A percentile compares a stretch with the other conserved stretches of the same genome.
Conservation (phyloP, 2,888 invertebrate genomes). For the Conops quadrifasciatus region DNA sequence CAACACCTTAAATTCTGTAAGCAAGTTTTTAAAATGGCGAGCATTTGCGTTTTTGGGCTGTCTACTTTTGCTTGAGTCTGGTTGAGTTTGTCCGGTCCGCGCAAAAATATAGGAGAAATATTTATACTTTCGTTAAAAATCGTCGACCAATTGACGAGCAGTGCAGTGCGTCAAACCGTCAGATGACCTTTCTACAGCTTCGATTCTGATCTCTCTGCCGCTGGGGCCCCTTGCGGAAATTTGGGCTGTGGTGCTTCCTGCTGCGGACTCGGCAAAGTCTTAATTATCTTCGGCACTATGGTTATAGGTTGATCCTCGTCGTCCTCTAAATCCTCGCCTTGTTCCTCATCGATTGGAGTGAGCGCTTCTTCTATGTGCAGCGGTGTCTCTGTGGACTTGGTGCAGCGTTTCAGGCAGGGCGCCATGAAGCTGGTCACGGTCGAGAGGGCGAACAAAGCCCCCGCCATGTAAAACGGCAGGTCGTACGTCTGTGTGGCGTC, state of each 20-base stretch:
- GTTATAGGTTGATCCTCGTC: slow-evolving; percentile 80
- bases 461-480: slow-evolving; percentile 92
- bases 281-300: slow-evolving; percentile 80
- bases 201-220: slow-evolving; percentile 50
- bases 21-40: too few species aligned
- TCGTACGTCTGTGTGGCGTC: slow-evolving; percentile 87
- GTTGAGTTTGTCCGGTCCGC: too few species aligned
- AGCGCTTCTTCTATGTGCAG: slow-evolving; percentile 75
- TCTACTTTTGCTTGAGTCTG: too few species aligned
- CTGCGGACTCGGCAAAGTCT: slow-evolving; percentile 77
- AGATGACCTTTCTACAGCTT: slow-evolving; percentile 53
- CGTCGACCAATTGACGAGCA: too few species aligned
- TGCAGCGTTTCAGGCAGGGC: slow-evolving; percentile 73
- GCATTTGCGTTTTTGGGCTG: too few species aligned
- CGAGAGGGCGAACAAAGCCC: slow-evolving; percentile 84
- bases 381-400: slow-evolving; percentile 69
- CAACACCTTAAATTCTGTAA: too few species aligned
- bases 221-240: slow-evolving; percentile 45
- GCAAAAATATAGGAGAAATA: too few species aligned
- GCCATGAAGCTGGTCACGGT: slow-evolving; percentile 86
- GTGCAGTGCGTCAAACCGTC: too few species aligned
- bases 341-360: slow-evolving; percentile 86
- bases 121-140: too few species aligned
- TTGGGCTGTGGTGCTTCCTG: slow-evolving; percentile 47
- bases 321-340: slow-evolving; percentile 78